Evolutionary conservation across 2,113 vertebrate genomes (phyloP), one percentile per base, ranked within the genome.

Genomic region (Labeo rohita): DNA sequence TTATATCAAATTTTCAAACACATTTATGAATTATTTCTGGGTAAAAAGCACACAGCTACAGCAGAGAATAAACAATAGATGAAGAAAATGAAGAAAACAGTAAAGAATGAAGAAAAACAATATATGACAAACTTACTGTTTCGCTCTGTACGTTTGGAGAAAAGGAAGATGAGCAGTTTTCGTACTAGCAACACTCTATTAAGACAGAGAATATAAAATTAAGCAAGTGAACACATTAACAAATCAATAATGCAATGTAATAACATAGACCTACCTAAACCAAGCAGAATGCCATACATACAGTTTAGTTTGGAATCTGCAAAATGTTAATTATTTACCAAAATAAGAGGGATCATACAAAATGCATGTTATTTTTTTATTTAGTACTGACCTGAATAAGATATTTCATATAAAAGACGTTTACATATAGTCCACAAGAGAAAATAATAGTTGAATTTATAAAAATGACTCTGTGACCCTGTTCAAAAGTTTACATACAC

Each of bases 91-190:
- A 54, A 52, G 16, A 56, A 18, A 59, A 47, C 21, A 3, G 3
- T 39, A 2, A 8, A 59, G 2, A 43, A 47, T n/a, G 21, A 28
- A 16, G 21, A 47, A 80, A 56, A 45, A 56, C 7, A 56, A 36
- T 9, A 59, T 6, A 39, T n/a, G 10, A 70, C 45, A 82, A 87
- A 91, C 97, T 98, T 95, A 99, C 98, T 97, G 93, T 99, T 99
- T 91, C 95, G 97, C 92, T 99, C 97, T 74, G 97, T 99, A 91
- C 97, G 96, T 95, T 95, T 98, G 86, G 96, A 97, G 93, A 99
- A 99, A 88, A 98, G 95, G 91, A 97, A 97, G 92, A 99, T 96
- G 89, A 99, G 94, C 61, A 98, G 88, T 86, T 96, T 98, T 93
- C 98, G 96, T 93, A 96, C 92, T 86, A 92, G 94, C 96, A 97